Evolutionary conservation across 1,140 invertebrate species (phyloP).

Genomic region (Lucilia sericata): DNA sequence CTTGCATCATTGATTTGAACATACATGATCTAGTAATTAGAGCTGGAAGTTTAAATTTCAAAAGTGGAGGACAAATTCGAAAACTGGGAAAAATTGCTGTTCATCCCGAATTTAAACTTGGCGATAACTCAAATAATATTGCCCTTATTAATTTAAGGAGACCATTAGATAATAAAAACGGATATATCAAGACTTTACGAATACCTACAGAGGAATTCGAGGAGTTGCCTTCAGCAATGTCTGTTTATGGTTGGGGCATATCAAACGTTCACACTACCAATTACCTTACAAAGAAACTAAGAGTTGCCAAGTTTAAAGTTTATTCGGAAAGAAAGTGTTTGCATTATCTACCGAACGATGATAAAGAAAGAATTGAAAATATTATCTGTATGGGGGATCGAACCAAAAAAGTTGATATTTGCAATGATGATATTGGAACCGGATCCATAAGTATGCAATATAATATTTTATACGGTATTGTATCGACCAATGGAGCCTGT

Average conservation of each 20-base stretch:
- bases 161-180: not conserved
- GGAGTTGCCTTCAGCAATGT: constrained; percentile 11
- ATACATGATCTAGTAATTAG: not conserved
- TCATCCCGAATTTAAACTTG: constrained; percentile 34
- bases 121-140: constrained; percentile 20
- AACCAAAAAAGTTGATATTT: constrained; percentile 32
- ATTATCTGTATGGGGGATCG: constrained; percentile 37
- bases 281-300: constrained; percentile 22
- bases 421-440: constrained; percentile 36
- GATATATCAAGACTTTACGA: not conserved
- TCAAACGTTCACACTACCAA: not conserved
- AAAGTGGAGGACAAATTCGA: constrained; percentile 28
- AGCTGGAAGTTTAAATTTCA: constrained; percentile 25
- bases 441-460: not conserved
- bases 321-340: constrained; percentile 40
- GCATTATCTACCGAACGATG: not conserved
- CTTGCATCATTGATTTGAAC: constrained; percentile 34
- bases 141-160: constrained; percentile 19
- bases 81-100: not conserved
- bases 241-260: constrained; percentile 30
- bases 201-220: not conserved
- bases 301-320: constrained; percentile 31
- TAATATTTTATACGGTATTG: constrained; percentile 20
- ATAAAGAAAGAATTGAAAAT: not conserved
- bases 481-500: constrained; percentile 22